Conservation (phyloP, 2,113 vertebrate genomes). For the Onychorhynchus coronatus region DNA sequence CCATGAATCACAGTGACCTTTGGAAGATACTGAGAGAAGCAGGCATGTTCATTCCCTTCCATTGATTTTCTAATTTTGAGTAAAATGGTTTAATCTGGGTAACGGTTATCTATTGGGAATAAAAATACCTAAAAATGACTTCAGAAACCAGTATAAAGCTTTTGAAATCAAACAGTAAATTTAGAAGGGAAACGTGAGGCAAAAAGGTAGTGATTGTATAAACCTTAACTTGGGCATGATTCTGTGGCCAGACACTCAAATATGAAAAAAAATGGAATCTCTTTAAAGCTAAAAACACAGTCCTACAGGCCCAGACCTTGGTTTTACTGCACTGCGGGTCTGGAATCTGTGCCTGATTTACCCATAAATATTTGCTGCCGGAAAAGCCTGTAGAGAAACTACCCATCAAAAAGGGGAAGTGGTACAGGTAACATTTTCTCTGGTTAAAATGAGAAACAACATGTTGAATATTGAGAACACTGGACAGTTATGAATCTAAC, state of each 20-base stretch:
- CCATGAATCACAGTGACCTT: conserved; percentile 60
- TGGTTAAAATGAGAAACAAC: background rate
- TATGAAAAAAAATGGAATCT: background rate
- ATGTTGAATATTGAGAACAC: background rate
- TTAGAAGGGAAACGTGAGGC: background rate
- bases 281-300: background rate
- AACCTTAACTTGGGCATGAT: background rate
- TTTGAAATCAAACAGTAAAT: background rate
- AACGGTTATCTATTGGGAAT: conserved; percentile 15
- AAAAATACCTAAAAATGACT: conserved; percentile 21
- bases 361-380: background rate
- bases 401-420: background rate
- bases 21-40: conserved; percentile 13
- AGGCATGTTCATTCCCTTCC: conserved; percentile 36
- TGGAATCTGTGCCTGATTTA: background rate
- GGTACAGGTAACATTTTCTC: background rate
- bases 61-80: conserved; percentile 73
- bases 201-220: background rate
- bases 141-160: background rate
- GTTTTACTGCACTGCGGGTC: background rate
- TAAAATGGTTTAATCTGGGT: conserved; percentile 55
- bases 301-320: background rate
- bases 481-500: background rate
- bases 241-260: background rate
- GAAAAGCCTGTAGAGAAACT: background rate